Evolutionary conservation across 2,797 vertebrate genomes (phyloP).

Genomic region (Pitangus sulphuratus): DNA sequence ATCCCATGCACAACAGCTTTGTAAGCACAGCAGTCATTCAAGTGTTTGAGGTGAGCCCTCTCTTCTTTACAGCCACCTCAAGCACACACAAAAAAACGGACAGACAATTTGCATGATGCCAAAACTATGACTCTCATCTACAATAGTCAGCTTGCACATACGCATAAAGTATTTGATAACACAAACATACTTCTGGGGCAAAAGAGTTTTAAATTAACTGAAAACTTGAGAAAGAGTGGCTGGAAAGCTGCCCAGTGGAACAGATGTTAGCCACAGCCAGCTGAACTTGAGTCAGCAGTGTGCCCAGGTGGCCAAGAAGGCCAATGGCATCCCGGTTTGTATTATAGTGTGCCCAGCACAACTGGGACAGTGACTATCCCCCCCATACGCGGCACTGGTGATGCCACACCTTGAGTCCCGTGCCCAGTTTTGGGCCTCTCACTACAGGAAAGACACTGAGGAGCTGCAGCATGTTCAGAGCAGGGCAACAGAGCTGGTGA

Average conservation of each 20-base stretch:
- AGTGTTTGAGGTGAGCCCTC: neutral
- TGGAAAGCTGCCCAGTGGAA: neutral
- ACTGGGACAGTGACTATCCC: rapidly evolving
- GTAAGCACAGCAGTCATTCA: neutral
- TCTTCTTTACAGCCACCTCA: neutral
- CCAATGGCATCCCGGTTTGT: rapidly evolving
- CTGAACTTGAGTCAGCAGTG: neutral
- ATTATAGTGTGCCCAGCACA: neutral
- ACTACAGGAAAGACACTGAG: rapidly evolving
- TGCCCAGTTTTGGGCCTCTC: neutral
- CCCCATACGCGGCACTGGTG: rapidly evolving
- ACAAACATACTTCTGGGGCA: neutral
- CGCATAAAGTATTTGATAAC: neutral
- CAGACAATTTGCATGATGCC: neutral
- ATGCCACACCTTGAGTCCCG: rapidly evolving
- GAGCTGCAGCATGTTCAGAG: rapidly evolving
- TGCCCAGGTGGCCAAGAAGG: neutral
- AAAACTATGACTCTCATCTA: neutral
- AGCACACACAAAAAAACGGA: neutral
- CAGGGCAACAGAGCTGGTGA: rapidly evolving
- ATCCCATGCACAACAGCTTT: neutral
- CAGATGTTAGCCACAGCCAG: neutral
- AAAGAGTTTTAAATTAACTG: neutral
- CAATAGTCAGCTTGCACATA: neutral
- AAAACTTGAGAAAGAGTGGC: neutral